phyloP scores from a whole-genome alignment of 2,797 vertebrate species.

The Pseudochirops corinnae region DNA sequence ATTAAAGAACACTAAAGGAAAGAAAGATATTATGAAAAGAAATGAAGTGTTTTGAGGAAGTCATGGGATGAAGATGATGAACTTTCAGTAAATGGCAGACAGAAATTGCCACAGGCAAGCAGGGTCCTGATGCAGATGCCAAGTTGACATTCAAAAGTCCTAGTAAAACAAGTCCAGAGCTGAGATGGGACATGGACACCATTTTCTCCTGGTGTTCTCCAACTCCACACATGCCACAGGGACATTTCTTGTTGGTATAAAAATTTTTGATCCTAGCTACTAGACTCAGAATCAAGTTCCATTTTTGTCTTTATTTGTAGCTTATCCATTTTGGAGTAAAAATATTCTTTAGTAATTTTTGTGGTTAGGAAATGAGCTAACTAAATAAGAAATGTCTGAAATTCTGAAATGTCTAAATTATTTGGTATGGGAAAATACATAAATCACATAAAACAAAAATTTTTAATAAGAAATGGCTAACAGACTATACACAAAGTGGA shows the following conservation, averaged over 20 bases:
- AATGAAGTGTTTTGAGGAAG: not conserved
- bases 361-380: not conserved
- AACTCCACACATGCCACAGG: not conserved
- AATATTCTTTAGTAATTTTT: not conserved
- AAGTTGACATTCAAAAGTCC: not conserved
- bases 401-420: not conserved
- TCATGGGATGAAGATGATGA: not conserved
- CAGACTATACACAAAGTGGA: not conserved
- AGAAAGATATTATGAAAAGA: not conserved
- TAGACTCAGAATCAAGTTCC: not conserved
- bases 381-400: not conserved
- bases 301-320: not conserved
- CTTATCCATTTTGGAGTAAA: not conserved
- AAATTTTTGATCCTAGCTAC: not conserved
- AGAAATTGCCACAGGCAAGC: not conserved
- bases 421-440: not conserved
- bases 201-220: not conserved
- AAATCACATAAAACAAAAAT: not conserved
- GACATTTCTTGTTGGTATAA: not conserved
- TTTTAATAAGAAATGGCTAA: not conserved
- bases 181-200: not conserved
- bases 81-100: not conserved
- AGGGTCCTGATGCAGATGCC: not conserved
- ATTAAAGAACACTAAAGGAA: not conserved
- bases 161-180: not conserved